These are phyloP conservation scores for Phrynocephalus forsythii DNA, from an alignment of 2,797 vertebrate genomes.

Conservation along the genomic window DNA sequence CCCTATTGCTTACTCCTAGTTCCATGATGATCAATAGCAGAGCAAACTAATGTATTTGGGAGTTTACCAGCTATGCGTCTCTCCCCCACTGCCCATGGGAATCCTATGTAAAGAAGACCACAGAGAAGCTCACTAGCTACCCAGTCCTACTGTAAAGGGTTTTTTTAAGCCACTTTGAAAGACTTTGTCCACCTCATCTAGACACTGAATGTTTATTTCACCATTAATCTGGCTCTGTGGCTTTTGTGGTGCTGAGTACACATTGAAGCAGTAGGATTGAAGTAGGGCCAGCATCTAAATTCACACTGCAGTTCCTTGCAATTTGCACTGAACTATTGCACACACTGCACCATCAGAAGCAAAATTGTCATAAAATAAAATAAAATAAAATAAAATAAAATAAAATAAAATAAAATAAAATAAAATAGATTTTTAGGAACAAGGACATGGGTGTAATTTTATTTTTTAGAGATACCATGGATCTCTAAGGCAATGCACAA, in stretches of 20 bases:
- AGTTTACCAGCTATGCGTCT: too few species aligned
- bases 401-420: background rate
- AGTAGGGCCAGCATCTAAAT: background rate
- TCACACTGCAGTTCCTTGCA: too few species aligned
- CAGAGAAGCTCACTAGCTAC: background rate
- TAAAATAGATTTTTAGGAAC: background rate
- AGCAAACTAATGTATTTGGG: too few species aligned
- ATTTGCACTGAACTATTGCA: background rate
- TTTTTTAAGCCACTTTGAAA: background rate
- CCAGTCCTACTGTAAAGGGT: background rate
- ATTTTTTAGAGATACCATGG: too few species aligned
- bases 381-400: too few species aligned
- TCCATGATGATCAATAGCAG: too few species aligned
- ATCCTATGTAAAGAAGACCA: background rate
- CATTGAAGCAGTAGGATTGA: background rate
- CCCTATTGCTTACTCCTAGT: too few species aligned
- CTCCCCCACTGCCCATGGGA: too few species aligned
- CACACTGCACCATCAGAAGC: background rate
- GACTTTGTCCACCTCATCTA: background rate
- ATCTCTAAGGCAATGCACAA: too few species aligned
- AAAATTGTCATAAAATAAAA: background rate
- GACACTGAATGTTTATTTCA: background rate
- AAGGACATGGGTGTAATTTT: background rate
- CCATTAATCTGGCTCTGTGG: background rate
- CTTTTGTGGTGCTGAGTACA: too few species aligned